Evolutionary conservation across 2,113 vertebrate genomes (phyloP).

Genomic region (Solenodon paradoxus): DNA sequence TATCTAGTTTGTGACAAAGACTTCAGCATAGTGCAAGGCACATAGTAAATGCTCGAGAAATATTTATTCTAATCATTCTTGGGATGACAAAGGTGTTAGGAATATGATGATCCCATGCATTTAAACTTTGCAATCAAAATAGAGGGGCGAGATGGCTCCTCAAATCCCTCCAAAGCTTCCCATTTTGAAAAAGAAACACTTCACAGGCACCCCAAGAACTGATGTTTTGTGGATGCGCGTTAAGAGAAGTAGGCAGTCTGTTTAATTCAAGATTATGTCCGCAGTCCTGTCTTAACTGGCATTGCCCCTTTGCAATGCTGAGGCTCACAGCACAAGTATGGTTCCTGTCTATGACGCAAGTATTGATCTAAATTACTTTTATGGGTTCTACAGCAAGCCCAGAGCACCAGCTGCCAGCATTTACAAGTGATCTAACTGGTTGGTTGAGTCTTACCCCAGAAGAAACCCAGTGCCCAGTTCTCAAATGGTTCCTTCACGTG

Average conservation of each 20-base stretch:
- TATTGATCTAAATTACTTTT: not conserved
- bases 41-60: no score
- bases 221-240: not conserved
- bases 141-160: not conserved
- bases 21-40: not conserved
- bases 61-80: not conserved
- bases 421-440: not conserved
- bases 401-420: not conserved
- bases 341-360: not conserved
- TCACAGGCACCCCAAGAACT: not conserved
- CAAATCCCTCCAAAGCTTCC: no score
- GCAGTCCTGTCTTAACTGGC: not conserved
- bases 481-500: not conserved
- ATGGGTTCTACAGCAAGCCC: not conserved
- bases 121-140: not conserved
- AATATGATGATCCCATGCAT: not conserved
- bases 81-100: not conserved
- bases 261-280: not conserved
- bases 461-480: not conserved
- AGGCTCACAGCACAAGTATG: not conserved
- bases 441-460: not conserved
- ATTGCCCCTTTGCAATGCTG: not conserved
- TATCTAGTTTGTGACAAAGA: not conserved
- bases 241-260: not conserved
- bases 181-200: no score